Base-by-base conservation (phyloP, 2,888 invertebrate species). In the Eudasyphora cyanicolor region DNA sequence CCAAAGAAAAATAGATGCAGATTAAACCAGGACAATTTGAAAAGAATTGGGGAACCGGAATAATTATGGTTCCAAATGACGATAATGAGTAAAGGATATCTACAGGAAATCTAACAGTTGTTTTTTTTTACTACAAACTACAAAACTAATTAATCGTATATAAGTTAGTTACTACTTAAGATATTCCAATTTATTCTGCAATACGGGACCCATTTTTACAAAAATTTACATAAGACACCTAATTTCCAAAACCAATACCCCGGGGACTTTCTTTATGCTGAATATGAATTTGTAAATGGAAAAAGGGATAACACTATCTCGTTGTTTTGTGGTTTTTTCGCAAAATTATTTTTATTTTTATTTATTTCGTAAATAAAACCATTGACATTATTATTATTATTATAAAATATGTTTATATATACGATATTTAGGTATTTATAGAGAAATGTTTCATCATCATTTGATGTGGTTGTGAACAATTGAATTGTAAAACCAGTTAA, bases 121-220 rank as follows among this genome's bases (percentile, higher is more conserved):
- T 38, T 57, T n/a, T n/a, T n/a, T n/a, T n/a, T 45, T 3, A 45
- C 45, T 45, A 45, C 45, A 27, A 69, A 29, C 49, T 49, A 14
- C 38, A 10, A 17, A 29, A 69, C 49, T 49, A 24, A 45, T 6
- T 64, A 64, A 51, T 14, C n/a, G n/a, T n/a, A n/a, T n/a, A n/a
- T 42, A 35, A 12, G 45, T 82, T 82, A 82, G 81, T 82, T 27
- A 82, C 81, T 57, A 42, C 5, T 45, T 4, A 32, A 8, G 32
- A 32, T 4, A 4, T 32, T 4, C 32, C 8, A 32, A 32, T 6
- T 32, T 32, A 6, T 32, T 32, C 4, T 32, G 8, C 32, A 32
- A 32, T n/a, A n/a, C n/a, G n/a, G 14, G 6, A 38, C 38, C 38
- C 38, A 8, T 38, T 38, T 38, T 38, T 38, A 38, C 38, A 38